Percentiles rank a stretch among this genome's conserved stretches.
Conservation (phyloP, 2,888 invertebrate genomes). For the Alentia gelatinosa region DNA sequence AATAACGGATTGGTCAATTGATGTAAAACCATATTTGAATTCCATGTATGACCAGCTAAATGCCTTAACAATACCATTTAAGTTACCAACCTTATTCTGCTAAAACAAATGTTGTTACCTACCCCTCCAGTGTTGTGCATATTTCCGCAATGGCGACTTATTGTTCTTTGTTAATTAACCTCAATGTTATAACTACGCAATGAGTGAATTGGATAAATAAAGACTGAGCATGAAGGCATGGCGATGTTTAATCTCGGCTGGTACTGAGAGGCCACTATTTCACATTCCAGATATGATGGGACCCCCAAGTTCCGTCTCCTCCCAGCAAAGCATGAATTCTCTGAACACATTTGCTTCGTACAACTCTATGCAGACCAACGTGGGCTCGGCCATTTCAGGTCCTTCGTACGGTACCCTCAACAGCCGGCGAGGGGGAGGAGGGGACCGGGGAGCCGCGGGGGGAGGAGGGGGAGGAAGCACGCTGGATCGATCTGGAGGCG, state of each 20-base stretch:
- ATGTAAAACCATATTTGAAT: no score
- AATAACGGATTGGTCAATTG: no score
- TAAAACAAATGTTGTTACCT: neutral
- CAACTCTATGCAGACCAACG: constrained; percentile 46
- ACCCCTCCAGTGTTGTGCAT: neutral
- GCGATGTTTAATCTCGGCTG: no score
- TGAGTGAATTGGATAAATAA: no score
- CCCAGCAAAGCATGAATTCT: constrained; percentile 34
- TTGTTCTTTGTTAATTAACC: no score
- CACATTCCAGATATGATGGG: constrained; percentile 26
- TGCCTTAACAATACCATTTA: neutral
- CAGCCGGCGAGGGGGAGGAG: neutral
- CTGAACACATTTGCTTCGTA: constrained; percentile 37
- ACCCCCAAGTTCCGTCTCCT: constrained; percentile 38
- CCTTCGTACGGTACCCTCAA: neutral
- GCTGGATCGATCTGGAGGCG: neutral
- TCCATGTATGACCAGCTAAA: neutral
- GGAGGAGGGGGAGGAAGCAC: neutral
- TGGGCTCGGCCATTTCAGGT: constrained; percentile 35
- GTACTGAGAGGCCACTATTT: no score
- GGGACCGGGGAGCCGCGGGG: neutral
- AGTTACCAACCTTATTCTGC: neutral
- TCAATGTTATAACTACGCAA: no score
- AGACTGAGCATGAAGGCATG: no score
- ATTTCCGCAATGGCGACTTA: no score